Evolutionary conservation across 2,113 vertebrate species (phyloP).

Genomic region (Varanus salvator): DNA sequence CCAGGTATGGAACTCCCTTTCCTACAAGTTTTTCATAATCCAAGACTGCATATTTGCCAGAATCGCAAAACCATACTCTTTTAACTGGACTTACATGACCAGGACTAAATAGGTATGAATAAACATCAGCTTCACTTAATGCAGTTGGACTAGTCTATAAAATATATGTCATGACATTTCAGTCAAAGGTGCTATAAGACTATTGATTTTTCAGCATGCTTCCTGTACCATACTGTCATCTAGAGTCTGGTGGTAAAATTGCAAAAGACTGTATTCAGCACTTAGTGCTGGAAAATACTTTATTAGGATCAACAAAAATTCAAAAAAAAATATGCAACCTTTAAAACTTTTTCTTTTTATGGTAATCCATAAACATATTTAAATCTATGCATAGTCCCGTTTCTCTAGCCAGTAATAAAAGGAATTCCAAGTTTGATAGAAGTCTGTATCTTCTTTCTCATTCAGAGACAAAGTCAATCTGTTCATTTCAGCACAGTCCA

Average conservation of each 20-base stretch:
- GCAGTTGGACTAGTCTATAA: background rate
- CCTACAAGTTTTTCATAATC: background rate
- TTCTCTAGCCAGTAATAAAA: too few species aligned
- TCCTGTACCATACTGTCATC: background rate
- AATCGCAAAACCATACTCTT: background rate
- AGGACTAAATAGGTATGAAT: background rate
- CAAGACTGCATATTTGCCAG: background rate
- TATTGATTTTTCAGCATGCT: background rate
- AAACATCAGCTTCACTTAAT: background rate
- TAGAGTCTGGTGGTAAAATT: background rate
- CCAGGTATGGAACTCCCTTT: background rate
- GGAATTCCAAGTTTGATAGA: too few species aligned
- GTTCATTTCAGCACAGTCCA: too few species aligned
- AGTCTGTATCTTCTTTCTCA: too few species aligned
- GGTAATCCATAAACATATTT: too few species aligned
- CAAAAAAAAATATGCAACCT: too few species aligned
- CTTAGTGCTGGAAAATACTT: too few species aligned
- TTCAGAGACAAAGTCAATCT: too few species aligned
- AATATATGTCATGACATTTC: background rate
- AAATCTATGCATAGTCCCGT: too few species aligned
- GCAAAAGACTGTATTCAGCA: background rate
- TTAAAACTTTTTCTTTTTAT: too few species aligned
- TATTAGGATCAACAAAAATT: too few species aligned
- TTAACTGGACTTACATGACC: background rate
- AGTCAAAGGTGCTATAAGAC: too few species aligned